Conservation (phyloP, 1,140 invertebrate species). For the Sitophilus oryzae region DNA sequence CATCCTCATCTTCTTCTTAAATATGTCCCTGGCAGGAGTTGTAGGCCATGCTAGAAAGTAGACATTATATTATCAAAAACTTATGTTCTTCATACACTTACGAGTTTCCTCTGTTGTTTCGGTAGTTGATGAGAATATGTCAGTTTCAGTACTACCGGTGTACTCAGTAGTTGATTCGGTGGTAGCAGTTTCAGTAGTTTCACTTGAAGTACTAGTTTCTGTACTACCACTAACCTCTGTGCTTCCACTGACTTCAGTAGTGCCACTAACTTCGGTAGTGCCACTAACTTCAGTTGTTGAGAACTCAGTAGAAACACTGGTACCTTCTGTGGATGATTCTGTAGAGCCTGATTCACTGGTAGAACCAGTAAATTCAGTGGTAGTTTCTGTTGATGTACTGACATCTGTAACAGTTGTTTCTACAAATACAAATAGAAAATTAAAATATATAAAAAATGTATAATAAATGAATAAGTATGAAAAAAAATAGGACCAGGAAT, state of each 20-base stretch:
- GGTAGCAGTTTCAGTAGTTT: constrained; percentile 14
- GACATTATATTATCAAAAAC: neutral
- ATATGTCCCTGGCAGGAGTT: constrained; percentile 43
- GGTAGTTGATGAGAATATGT: constrained; percentile 43
- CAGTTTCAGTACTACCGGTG: constrained; percentile 24
- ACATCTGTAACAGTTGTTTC: no score
- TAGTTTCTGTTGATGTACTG: neutral
- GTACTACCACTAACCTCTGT: constrained; percentile 18
- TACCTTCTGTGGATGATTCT: neutral
- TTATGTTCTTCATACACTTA: constrained; percentile 31
- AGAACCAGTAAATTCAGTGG: constrained; percentile 28
- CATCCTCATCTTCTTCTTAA: constrained; percentile 49
- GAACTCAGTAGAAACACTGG: constrained; percentile 1
- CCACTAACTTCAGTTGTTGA: constrained; percentile 15
- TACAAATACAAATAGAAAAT: no score
- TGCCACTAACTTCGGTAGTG: constrained; percentile 12
- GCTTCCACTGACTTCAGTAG: constrained; percentile 15
- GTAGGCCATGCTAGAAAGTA: constrained; percentile 32
- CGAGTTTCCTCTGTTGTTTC: constrained; percentile 21
- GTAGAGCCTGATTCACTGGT: constrained; percentile 5
- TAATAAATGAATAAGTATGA: no score
- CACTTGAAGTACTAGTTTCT: constrained; percentile 14
- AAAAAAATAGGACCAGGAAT: no score
- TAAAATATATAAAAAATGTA: no score
- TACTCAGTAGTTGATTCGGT: constrained; percentile 26